phyloP scores from a whole-genome alignment of 2,888 invertebrate genomes.

The Melinaea menophilus region DNA sequence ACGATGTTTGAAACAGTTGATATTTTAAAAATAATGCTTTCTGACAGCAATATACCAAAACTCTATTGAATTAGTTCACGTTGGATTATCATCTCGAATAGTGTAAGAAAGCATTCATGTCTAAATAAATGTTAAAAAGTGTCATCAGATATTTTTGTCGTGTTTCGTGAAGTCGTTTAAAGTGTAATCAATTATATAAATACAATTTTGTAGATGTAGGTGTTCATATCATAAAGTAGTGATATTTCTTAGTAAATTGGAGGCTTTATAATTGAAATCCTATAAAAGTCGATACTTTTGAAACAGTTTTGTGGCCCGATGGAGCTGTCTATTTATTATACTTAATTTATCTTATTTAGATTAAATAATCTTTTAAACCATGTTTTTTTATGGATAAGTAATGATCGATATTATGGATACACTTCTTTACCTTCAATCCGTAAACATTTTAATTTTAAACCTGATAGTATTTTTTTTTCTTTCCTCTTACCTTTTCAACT shows the following conservation, averaged over 20 bases:
- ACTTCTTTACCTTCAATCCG: constrained; percentile 17
- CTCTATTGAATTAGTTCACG: neutral
- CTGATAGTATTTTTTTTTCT: neutral
- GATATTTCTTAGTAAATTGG: neutral
- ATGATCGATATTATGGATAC: constrained; percentile 12
- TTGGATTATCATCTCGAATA: no score
- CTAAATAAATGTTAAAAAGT: no score
- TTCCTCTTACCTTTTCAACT: constrained; percentile 90
- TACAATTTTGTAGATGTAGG: no score
- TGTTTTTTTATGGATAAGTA: constrained; percentile 19
- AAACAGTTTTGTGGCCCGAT: constrained; percentile 37
- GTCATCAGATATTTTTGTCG: no score
- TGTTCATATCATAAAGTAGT: no score
- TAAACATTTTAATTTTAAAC: neutral
- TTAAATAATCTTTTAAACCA: constrained; percentile 21
- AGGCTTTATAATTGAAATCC: neutral
- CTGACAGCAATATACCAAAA: neutral
- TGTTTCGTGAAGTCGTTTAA: no score
- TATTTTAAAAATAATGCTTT: constrained; percentile 5
- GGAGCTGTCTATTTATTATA: constrained; percentile 50
- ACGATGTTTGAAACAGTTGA: constrained; percentile 41
- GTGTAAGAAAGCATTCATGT: no score
- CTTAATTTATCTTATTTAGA: constrained; percentile 34
- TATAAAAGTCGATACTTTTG: neutral
- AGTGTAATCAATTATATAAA: no score